Evolutionary conservation across 2,888 invertebrate species (phyloP).

Genomic region (Rhorus exstirpatorius): DNA sequence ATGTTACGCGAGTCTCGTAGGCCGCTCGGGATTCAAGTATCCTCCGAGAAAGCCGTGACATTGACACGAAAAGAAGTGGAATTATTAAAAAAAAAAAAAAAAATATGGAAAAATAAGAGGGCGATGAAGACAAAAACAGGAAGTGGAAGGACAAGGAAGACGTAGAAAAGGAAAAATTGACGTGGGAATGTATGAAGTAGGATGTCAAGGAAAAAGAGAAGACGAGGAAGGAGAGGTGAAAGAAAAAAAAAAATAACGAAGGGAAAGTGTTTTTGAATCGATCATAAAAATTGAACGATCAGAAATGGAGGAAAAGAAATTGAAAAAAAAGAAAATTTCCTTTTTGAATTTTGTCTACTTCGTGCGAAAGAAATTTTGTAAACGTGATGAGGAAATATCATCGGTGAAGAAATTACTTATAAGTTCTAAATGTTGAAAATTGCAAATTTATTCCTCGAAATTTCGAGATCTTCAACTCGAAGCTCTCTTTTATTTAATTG

Average conservation of each 20-base stretch:
- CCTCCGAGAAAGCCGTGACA: slow-evolving; percentile 50
- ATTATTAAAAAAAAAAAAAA: too few relatives aligned
- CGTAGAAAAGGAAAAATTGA: slow-evolving; percentile 32
- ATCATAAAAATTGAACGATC: too few relatives aligned
- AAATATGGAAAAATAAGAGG: neutral
- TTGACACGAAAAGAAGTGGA: slow-evolving; percentile 14
- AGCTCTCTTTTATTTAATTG: too few relatives aligned
- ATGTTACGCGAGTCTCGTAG: slow-evolving; percentile 18
- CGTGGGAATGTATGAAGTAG: slow-evolving; percentile 6
- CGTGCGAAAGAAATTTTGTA: too few relatives aligned
- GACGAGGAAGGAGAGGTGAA: neutral
- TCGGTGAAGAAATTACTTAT: too few relatives aligned
- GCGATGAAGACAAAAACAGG: neutral
- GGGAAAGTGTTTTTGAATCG: neutral
- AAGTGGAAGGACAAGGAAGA: neutral
- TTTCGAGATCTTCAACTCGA: too few relatives aligned
- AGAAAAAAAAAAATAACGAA: slow-evolving; percentile 18
- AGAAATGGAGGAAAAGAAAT: slow-evolving; percentile 5
- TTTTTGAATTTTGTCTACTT: too few relatives aligned
- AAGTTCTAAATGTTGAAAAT: too few relatives aligned
- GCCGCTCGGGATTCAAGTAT: slow-evolving; percentile 19
- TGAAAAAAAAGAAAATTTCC: neutral
- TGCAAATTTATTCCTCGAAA: too few relatives aligned
- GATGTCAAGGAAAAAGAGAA: neutral
- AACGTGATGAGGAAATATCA: too few relatives aligned